Evolutionary conservation across 2,888 invertebrate species (phyloP).

Genomic region (Vanessa cardui): DNA sequence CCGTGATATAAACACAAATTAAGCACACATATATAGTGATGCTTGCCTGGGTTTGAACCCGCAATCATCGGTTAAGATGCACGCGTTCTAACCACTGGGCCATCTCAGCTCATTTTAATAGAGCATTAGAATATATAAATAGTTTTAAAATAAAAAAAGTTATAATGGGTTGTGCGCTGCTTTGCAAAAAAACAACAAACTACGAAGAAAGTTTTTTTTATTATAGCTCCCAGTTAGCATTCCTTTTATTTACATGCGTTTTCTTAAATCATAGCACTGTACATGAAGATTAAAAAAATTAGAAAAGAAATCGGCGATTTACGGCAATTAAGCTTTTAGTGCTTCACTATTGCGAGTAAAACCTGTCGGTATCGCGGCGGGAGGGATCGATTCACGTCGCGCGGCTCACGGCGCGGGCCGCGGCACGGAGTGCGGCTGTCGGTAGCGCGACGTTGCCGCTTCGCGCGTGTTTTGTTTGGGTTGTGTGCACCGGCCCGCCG

Average conservation of each 20-base stretch:
- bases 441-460: constrained; percentile 70
- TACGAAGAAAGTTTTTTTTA: neutral
- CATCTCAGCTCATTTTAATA: too few relatives aligned
- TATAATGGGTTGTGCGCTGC: too few relatives aligned
- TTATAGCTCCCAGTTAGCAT: too few relatives aligned
- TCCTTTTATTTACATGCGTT: neutral
- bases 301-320: constrained; percentile 52
- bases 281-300: constrained; percentile 13
- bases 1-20: too few relatives aligned
- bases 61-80: too few relatives aligned
- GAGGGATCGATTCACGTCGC: constrained; percentile 66
- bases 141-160: too few relatives aligned
- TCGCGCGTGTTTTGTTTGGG: constrained; percentile 76
- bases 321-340: constrained; percentile 70
- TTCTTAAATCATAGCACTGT: neutral
- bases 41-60: too few relatives aligned
- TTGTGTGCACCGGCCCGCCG: constrained; percentile 61
- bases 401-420: constrained; percentile 30
- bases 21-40: too few relatives aligned
- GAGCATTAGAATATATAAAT: too few relatives aligned
- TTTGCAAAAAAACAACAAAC: too few relatives aligned
- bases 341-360: constrained; percentile 64
- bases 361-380: constrained; percentile 44
- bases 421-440: neutral
- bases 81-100: too few relatives aligned